Base-by-base conservation (phyloP, 2,113 vertebrate species). In the Eolophus roseicapilla region DNA sequence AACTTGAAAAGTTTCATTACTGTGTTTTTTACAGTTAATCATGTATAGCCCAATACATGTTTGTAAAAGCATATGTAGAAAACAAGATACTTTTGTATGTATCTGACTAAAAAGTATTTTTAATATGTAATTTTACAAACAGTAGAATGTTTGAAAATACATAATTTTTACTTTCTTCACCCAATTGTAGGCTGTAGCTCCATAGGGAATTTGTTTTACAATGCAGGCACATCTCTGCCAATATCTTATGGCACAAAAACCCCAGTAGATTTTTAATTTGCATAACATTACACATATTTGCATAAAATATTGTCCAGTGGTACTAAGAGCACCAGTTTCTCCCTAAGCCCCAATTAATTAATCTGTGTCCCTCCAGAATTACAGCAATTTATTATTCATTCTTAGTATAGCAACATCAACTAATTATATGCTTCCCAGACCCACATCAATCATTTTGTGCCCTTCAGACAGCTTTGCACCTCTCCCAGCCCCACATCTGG, bases 321-420 rank as follows among this genome's bases (percentile, higher is more conserved):
- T 96, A 82, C 80, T 86, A 81, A 83, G 79, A 95, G 80, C 85
- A 94, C 88, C 65, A 75, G 73, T 88, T 92, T 86, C 86, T 97
- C 95, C 95, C 95, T 94, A 86, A 94, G 73, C 85, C 86, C 90
- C 90, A 92, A 94, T 97, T 96, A 96, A 97, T 97, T 96, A 96
- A 96, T 97, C 93, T 94, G 35, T 35, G 76, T 94, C 96, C 82
- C 95, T 95, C 65, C 50, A 95, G 95, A 93, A 39, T 44, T 86
- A 44, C 78, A 84, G 71, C 68, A 92, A 95, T 93, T 95, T 94
- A 96, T 92, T 95, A 94, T 86, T 52, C 73, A 84, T 90, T 88
- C 90, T 92, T 90, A 79, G 82, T 84, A 86, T 90, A 88, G 82
- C 62, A 93, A 75, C 73, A 88, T 63, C 88, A 96, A 95, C 88